Base-by-base conservation (phyloP, 2,888 invertebrate genomes). In the Cantharis nigra region DNA sequence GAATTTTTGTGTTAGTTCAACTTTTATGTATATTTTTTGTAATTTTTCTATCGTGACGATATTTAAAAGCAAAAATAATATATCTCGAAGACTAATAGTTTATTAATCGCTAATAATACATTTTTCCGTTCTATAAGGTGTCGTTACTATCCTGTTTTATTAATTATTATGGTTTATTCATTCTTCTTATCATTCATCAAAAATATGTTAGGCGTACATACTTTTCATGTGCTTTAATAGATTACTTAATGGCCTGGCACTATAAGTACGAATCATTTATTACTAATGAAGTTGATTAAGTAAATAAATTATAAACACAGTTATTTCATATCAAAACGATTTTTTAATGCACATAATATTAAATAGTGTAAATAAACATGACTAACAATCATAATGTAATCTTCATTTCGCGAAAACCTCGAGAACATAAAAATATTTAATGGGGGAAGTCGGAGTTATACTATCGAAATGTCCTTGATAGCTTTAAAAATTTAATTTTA, bases 401-500 rank as follows among this genome's bases (percentile, higher is more conserved):
- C 49, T 49, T 49, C 49, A 49, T 49, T 49, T 49, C 9, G 69
- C 74, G 69, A 75, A 76, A 79, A 79, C 79, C 80, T 78, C 77
- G 78, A 79, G 80, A 78, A 72, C 81, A 81, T 83, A 83, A 83
- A 83, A 82, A 81, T 81, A 81, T 80, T n/a, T 83, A 78, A 79
- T 79, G 69, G 78, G 74, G 79, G 79, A 79, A 78, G 78, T 78
- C 79, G 72, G 75, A 77, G 76, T 80, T 78, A 80, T 81, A 82
- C 80, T 79, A 78, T 76, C 75, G 70, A 79, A 80, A 81, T 79
- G 80, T 76, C 81, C 82, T 82, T 79, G 67, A 71, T 79, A 82
- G 83, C 82, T 83, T 83, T 82, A 79, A 83, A 82, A 82, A 80
- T 83, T 83, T 83, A 83, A 83, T 83, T 83, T 83, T 82, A 83